These are phyloP conservation scores for Staurois parvus DNA, from an alignment of 2,797 vertebrate genomes.

Conservation along the genomic window DNA sequence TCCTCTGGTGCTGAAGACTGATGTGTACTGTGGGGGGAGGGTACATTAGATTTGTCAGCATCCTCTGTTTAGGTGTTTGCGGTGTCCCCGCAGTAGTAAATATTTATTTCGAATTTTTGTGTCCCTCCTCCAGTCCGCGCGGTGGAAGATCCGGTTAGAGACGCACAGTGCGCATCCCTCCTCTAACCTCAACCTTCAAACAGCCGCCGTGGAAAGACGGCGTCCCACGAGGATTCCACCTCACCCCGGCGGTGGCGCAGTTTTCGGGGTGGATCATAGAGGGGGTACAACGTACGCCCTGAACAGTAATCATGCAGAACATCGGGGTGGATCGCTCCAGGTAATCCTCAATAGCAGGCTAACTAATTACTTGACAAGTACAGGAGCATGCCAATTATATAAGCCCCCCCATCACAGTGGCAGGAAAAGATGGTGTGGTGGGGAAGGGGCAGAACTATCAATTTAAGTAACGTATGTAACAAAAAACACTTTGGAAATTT, in stretches of 20 bases:
- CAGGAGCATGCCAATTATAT: too few relatives aligned
- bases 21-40: background rate
- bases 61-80: background rate
- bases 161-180: conserved; percentile 79
- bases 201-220: conserved; percentile 33
- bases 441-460: too few relatives aligned
- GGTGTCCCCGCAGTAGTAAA: too few relatives aligned
- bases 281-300: conserved; percentile 76
- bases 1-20: too few relatives aligned
- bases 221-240: conserved; percentile 76
- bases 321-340: conserved; percentile 85
- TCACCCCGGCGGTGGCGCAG: conserved; percentile 78
- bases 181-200: conserved; percentile 64
- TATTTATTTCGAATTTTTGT: background rate
- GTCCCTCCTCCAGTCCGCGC: conserved; percentile 68
- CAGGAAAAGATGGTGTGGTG: too few relatives aligned
- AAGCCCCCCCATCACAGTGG: too few relatives aligned
- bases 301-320: conserved; percentile 83
- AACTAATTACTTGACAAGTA: too few relatives aligned
- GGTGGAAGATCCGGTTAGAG: conserved; percentile 78
- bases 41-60: too few relatives aligned
- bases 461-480: too few relatives aligned
- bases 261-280: conserved; percentile 84
- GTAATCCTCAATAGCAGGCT: conserved; percentile 67
- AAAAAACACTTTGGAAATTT: too few relatives aligned